phyloP scores from a whole-genome alignment of 2,797 vertebrate species.

The Phrynocephalus guinanensis region DNA sequence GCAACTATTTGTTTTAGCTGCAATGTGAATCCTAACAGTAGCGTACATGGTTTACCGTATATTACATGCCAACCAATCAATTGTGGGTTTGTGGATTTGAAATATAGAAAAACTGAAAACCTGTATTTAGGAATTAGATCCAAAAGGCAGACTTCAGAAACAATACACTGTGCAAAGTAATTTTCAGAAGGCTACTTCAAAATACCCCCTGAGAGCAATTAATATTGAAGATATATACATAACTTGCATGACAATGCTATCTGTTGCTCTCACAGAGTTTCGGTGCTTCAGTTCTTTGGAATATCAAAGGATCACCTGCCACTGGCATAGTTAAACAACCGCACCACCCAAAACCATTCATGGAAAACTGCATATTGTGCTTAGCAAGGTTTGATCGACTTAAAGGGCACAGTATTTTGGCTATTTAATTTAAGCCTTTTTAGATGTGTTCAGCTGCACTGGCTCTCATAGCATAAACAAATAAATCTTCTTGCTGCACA shows the following conservation, averaged over 20 bases:
- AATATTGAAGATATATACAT: background rate
- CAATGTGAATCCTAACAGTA: conserved; percentile 1
- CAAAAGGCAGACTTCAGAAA: conserved; percentile 15
- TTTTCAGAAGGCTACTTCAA: conserved; percentile 26
- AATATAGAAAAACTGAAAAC: background rate
- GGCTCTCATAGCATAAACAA: no score
- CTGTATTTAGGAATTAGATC: background rate
- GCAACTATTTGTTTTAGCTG: background rate
- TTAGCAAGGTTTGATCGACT: background rate
- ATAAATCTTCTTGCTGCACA: no score
- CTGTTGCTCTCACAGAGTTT: background rate
- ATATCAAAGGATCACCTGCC: background rate
- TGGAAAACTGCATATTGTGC: background rate
- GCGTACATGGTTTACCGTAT: background rate
- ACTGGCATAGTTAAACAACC: background rate
- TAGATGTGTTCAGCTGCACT: background rate
- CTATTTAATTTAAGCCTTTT: background rate
- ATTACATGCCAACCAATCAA: background rate
- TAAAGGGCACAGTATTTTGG: background rate
- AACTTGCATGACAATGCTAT: background rate
- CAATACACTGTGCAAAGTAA: background rate
- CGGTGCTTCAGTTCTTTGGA: background rate
- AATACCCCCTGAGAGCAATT: background rate
- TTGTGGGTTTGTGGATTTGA: background rate
- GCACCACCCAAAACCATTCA: background rate